These are phyloP conservation scores for Catamblyrhynchus diadema DNA, from an alignment of 2,797 vertebrate genomes.

Conservation along the genomic window DNA sequence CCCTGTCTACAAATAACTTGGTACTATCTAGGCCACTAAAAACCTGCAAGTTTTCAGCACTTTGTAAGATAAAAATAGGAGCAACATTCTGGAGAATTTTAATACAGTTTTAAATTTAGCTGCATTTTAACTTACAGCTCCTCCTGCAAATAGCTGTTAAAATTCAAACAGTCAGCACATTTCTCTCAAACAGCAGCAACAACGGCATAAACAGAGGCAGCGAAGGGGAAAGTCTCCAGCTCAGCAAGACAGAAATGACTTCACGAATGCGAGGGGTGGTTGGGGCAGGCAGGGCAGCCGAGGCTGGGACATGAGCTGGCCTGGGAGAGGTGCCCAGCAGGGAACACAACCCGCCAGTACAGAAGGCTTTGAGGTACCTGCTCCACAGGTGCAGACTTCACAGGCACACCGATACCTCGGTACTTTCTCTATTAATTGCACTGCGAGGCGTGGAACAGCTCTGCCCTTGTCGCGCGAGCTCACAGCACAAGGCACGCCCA, in stretches of 20 bases:
- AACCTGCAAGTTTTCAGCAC: background rate
- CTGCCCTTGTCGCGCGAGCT: rapidly evolving
- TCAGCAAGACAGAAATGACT: conserved; percentile 70
- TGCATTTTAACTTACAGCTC: conserved; percentile 50
- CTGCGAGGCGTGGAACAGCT: rapidly evolving
- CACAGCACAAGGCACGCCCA: background rate
- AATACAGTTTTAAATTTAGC: conserved; percentile 60
- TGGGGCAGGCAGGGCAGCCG: conserved; percentile 1
- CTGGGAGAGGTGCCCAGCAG: background rate
- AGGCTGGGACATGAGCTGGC: rapidly evolving
- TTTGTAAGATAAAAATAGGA: conserved; percentile 6
- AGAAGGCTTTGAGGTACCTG: background rate
- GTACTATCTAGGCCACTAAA: conserved; percentile 15
- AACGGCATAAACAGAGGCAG: conserved; percentile 53
- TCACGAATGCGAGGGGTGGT: background rate
- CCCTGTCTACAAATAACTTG: background rate
- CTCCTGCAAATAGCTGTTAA: conserved; percentile 57
- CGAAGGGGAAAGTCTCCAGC: conserved; percentile 66
- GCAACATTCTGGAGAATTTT: conserved; percentile 6
- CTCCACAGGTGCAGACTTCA: rapidly evolving
- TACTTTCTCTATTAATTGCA: rapidly evolving
- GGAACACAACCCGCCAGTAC: background rate
- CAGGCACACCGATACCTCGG: rapidly evolving
- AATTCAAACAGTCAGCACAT: conserved; percentile 73
- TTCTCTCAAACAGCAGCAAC: conserved; percentile 52